These are phyloP conservation scores for Scalopus aquaticus DNA, from an alignment of 2,113 vertebrate species.

Conservation along the genomic window DNA sequence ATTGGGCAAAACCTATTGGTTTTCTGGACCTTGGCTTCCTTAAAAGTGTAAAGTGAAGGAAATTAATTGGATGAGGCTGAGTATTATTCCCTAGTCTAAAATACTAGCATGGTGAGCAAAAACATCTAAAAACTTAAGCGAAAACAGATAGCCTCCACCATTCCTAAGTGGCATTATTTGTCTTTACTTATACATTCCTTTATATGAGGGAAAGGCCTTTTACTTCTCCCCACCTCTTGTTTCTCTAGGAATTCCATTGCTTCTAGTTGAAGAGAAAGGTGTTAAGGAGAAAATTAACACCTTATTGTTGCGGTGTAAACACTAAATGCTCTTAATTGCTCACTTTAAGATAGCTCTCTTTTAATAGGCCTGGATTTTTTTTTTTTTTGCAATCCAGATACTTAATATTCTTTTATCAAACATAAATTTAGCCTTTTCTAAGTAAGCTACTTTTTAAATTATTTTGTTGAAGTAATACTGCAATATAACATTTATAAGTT, in stretches of 20 bases:
- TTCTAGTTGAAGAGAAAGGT: conserved; percentile 39
- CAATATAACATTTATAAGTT: too few relatives aligned
- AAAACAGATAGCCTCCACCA: not conserved
- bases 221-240: not conserved
- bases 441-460: not conserved
- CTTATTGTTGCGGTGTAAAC: conserved; percentile 39
- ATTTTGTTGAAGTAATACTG: too few relatives aligned
- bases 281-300: conserved; percentile 60
- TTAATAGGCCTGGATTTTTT: not conserved
- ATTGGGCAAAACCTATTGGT: not conserved
- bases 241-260: conserved; percentile 33
- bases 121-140: not conserved
- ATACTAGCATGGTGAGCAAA: not conserved
- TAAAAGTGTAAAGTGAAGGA: not conserved
- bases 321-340: conserved; percentile 55
- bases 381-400: not conserved
- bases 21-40: not conserved
- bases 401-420: conserved; percentile 4
- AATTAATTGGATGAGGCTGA: not conserved
- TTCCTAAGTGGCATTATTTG: not conserved
- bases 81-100: not conserved
- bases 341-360: not conserved
- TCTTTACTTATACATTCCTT: conserved; percentile 43
- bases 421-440: not conserved
- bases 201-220: not conserved